Conservation (phyloP, 1,140 invertebrate species). For the Laupala kohalensis region DNA sequence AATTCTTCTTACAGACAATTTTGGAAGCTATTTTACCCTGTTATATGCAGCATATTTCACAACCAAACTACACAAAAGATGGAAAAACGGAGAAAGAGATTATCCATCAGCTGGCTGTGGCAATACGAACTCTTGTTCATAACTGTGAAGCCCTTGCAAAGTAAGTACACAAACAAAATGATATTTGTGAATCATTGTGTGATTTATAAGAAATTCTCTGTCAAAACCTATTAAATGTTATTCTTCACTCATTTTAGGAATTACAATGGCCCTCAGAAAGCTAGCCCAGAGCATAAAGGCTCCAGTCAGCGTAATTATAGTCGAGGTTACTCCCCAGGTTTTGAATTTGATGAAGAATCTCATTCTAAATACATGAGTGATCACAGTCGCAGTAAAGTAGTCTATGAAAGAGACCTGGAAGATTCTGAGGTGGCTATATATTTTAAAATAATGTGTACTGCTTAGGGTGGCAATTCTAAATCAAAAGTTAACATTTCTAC, state of each 20-base stretch:
- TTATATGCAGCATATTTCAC: conserved; percentile 86
- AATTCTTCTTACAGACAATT: conserved; percentile 55
- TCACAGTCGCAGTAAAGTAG: conserved; percentile 41
- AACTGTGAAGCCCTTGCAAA: conserved; percentile 93
- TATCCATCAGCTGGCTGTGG: conserved; percentile 83
- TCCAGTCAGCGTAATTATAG: conserved; percentile 70
- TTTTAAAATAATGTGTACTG: not conserved
- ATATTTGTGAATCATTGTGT: not conserved
- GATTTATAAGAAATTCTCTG: not conserved
- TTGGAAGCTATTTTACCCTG: conserved; percentile 92
- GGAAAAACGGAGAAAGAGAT: conserved; percentile 86
- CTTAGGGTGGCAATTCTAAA: too few species aligned
- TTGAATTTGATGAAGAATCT: conserved; percentile 79
- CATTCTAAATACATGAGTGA: conserved; percentile 73
- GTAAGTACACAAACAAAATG: conserved; percentile 35
- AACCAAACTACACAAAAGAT: conserved; percentile 73
- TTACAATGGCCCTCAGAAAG: conserved; percentile 80
- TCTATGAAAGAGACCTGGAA: conserved; percentile 54
- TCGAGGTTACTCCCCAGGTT: conserved; percentile 62
- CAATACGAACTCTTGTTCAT: conserved; percentile 90
- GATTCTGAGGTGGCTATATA: conserved; percentile 51
- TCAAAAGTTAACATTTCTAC: too few species aligned
- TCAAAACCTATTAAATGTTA: not conserved
- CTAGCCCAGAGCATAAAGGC: conserved; percentile 73
- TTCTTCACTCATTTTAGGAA: conserved; percentile 39